Evolutionary conservation across 2,113 vertebrate species (phyloP).

Genomic region (Dasypus novemcinctus): DNA sequence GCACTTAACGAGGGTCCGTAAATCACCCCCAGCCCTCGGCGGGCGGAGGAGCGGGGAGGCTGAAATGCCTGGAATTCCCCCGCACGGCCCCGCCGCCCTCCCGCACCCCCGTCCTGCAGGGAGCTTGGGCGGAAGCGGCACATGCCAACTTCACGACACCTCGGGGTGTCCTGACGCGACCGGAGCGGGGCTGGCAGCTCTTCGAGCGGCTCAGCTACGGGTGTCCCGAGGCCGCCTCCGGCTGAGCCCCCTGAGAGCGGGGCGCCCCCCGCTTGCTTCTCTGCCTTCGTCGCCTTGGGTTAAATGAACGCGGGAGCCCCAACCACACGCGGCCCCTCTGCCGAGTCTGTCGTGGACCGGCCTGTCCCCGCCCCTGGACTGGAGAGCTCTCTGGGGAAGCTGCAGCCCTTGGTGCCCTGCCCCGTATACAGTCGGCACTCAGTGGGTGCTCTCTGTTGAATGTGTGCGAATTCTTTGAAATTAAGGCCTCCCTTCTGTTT

Average conservation of each 20-base stretch:
- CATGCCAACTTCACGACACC: rapidly evolving
- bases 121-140: rapidly evolving
- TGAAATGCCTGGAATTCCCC: not conserved
- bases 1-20: not conserved
- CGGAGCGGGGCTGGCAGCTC: rapidly evolving
- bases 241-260: too few species aligned
- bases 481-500: too few species aligned
- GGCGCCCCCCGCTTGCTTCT: rapidly evolving
- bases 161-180: rapidly evolving
- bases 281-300: not conserved
- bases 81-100: rapidly evolving
- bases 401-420: rapidly evolving
- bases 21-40: not conserved
- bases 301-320: rapidly evolving
- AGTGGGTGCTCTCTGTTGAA: rapidly evolving
- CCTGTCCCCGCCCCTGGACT: rapidly evolving
- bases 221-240: rapidly evolving
- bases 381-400: not conserved
- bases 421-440: not conserved
- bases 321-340: rapidly evolving
- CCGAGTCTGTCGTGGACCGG: rapidly evolving
- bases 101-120: not conserved
- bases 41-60: rapidly evolving
- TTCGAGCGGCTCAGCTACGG: rapidly evolving
- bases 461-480: too few species aligned